phyloP scores from a whole-genome alignment of 2,113 vertebrate species.

The Sander lucioperca region DNA sequence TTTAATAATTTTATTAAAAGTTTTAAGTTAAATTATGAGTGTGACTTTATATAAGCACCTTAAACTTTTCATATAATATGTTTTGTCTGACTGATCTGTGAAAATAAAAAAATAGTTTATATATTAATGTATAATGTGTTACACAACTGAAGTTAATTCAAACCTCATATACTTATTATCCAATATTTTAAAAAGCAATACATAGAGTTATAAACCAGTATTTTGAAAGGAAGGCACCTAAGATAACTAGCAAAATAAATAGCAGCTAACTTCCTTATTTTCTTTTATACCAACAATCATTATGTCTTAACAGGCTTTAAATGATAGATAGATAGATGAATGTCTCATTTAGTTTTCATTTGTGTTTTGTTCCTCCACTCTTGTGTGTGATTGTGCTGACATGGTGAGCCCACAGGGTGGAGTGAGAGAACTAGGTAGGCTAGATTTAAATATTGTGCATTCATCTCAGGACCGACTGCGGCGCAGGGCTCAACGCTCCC shows the following conservation, averaged over 20 bases:
- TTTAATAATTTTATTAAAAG: neutral
- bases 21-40: neutral
- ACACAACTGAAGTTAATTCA: neutral
- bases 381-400: conserved; percentile 67
- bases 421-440: conserved; percentile 81
- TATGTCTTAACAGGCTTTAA: neutral
- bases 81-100: neutral
- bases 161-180: neutral
- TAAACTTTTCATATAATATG: neutral
- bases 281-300: neutral
- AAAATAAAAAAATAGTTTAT: neutral
- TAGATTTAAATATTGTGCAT: conserved; percentile 86
- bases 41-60: neutral
- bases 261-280: neutral
- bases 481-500: conserved; percentile 73
- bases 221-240: neutral
- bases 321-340: no score
- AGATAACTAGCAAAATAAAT: neutral
- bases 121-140: neutral
- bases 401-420: conserved; percentile 78
- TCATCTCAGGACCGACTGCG: conserved; percentile 88
- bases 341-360: neutral
- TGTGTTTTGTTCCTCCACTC: conserved; percentile 8
- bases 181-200: neutral
- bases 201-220: neutral